Conservation (phyloP, 2,113 vertebrate genomes). For the Eulemur rufifrons region DNA sequence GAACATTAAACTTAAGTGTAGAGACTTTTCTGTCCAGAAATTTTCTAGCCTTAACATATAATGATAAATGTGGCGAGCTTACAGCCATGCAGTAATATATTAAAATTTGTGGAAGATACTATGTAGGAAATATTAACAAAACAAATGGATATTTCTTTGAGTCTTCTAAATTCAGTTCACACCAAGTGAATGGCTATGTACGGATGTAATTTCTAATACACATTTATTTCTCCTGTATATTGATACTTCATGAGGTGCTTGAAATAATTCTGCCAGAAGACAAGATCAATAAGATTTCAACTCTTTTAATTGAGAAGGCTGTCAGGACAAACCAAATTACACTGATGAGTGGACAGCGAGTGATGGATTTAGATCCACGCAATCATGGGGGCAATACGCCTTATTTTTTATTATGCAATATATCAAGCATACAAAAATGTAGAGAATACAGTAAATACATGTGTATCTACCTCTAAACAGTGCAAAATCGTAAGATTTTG, state of each 20-base stretch:
- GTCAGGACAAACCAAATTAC: not conserved
- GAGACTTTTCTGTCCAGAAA: not conserved
- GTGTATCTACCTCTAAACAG: not conserved
- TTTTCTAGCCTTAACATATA: not conserved
- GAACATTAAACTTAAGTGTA: not conserved
- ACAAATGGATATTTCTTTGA: not conserved
- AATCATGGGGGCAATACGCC: not conserved
- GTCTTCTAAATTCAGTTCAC: not conserved
- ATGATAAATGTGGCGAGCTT: not conserved
- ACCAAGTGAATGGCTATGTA: not conserved
- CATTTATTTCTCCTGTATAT: not conserved
- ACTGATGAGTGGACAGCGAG: not conserved
- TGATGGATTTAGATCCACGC: not conserved
- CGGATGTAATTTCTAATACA: not conserved
- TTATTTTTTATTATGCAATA: not conserved
- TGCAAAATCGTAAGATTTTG: not conserved
- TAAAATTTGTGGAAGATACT: not conserved
- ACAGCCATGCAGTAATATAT: not conserved
- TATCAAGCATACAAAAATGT: constrained; percentile 14
- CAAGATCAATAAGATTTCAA: constrained; percentile 7
- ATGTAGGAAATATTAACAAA: not conserved
- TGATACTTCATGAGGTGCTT: not conserved
- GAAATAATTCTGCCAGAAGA: not conserved
- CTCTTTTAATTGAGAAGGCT: not conserved
- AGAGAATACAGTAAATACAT: not conserved